phyloP scores from a whole-genome alignment of 1,140 invertebrate species.

The Phymastichus coffea region DNA sequence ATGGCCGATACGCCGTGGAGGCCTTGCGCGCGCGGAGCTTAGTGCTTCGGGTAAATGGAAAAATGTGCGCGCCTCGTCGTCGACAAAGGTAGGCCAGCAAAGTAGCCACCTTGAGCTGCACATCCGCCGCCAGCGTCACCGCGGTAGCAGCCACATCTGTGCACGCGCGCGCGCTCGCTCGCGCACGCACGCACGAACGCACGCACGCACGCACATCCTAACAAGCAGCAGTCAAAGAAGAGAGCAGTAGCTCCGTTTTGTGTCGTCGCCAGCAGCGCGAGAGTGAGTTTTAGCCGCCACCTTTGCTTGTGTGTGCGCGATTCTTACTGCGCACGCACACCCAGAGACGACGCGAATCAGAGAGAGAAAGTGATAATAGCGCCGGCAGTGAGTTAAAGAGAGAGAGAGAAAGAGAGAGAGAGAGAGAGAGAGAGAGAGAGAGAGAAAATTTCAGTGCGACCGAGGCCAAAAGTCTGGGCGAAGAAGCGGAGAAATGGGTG shows the following conservation, averaged over 20 bases:
- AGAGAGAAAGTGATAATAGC: not conserved
- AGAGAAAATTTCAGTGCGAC: too few relatives aligned
- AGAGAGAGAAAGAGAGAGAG: not conserved
- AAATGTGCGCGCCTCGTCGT: constrained; percentile 48
- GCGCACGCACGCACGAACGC: constrained; percentile 1
- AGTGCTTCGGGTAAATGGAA: too few relatives aligned
- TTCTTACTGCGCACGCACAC: too few relatives aligned
- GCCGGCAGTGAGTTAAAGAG: too few relatives aligned
- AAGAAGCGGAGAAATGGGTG: too few relatives aligned
- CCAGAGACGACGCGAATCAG: not conserved
- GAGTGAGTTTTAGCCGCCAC: too few relatives aligned
- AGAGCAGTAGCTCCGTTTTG: too few relatives aligned
- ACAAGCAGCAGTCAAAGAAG: not conserved
- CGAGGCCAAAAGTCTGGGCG: too few relatives aligned
- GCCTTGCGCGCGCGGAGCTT: constrained; percentile 51
- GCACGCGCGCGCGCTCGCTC: not conserved
- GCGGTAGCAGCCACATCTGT: constrained; percentile 4
- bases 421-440: not conserved
- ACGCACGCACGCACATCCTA: not conserved
- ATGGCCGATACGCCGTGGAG: constrained; percentile 56
- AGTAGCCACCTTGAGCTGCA: not conserved
- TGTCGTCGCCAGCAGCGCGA: too few relatives aligned
- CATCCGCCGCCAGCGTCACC: not conserved
- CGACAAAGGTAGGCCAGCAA: too few relatives aligned
- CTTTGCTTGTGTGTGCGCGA: not conserved